A percentile compares a stretch with the other conserved stretches of the same genome.
These are phyloP conservation scores for Carterocephalus palaemon DNA, from an alignment of 2,888 invertebrate genomes.

Conservation along the genomic window DNA sequence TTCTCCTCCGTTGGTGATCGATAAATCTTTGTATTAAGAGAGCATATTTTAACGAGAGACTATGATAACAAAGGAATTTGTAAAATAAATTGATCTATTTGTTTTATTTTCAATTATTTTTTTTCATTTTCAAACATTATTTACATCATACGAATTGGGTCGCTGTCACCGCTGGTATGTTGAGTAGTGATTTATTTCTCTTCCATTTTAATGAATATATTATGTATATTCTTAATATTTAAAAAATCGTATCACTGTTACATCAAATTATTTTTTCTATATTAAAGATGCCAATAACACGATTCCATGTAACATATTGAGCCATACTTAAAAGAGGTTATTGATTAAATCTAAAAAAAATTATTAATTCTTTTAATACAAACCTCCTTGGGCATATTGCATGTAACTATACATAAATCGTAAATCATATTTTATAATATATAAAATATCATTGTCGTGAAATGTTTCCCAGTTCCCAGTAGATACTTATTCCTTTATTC, in stretches of 20 bases:
- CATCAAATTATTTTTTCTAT: conserved; percentile 71
- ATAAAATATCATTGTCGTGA: too few relatives aligned
- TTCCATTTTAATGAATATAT: conserved; percentile 44
- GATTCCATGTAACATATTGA: conserved; percentile 72
- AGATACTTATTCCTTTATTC: too few relatives aligned
- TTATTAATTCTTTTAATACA: conserved; percentile 62
- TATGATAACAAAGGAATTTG: conserved; percentile 79
- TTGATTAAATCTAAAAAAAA: conserved; percentile 47
- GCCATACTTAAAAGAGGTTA: conserved; percentile 56
- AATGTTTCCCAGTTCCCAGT: too few relatives aligned
- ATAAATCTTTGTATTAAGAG: conserved; percentile 78
- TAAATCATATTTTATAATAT: too few relatives aligned
- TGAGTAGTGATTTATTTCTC: conserved; percentile 50
- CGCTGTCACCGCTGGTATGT: conserved; percentile 46
- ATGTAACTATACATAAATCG: too few relatives aligned
- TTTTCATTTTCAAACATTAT: conserved; percentile 46
- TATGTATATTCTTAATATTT: conserved; percentile 64
- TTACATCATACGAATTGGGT: conserved; percentile 32
- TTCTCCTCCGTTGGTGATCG: conserved; percentile 68
- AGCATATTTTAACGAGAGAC: conserved; percentile 78
- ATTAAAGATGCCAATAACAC: conserved; percentile 67
- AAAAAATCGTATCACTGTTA: conserved; percentile 66
- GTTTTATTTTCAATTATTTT: conserved; percentile 70
- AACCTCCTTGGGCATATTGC: too few relatives aligned
- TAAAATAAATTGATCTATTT: conserved; percentile 78